phyloP scores from a whole-genome alignment of 92 coral and sea anemone genomes.

The Zoanthus sansibaricus region DNA sequence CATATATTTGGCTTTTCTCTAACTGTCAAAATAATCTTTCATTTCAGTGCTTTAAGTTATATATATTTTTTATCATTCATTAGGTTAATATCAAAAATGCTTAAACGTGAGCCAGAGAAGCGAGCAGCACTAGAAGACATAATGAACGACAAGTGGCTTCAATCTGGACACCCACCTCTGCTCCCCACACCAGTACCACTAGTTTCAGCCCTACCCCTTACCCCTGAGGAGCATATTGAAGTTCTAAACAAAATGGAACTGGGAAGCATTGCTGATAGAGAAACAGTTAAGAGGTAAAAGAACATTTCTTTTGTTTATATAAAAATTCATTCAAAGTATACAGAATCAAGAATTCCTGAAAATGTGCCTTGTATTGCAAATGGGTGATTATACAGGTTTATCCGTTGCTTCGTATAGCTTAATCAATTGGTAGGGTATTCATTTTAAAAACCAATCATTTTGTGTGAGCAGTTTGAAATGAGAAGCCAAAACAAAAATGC shows the following conservation, averaged over 20 bases:
- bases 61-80: background rate
- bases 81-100: slow-evolving; percentile 90
- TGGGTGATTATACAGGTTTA: too few species aligned
- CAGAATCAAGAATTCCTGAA: too few species aligned
- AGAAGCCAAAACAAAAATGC: too few species aligned
- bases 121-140: slow-evolving; percentile 83
- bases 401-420: too few species aligned
- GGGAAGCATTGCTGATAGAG: slow-evolving; percentile 90
- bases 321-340: too few species aligned
- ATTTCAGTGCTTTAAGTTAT: too few species aligned
- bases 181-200: slow-evolving; percentile 85
- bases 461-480: too few species aligned
- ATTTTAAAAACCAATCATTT: too few species aligned
- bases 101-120: slow-evolving; percentile 87
- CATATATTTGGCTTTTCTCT: too few species aligned
- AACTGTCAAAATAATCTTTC: too few species aligned
- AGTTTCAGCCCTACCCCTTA: slow-evolving; percentile 87
- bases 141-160: slow-evolving; percentile 91
- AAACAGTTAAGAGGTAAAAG: slow-evolving; percentile 81
- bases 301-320: background rate
- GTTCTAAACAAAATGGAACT: slow-evolving; percentile 82
- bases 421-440: too few species aligned
- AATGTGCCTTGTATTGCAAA: too few species aligned
- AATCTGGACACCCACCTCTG: slow-evolving; percentile 82
- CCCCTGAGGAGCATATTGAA: slow-evolving; percentile 83